Evolutionary conservation across 1,140 invertebrate species (phyloP).

Genomic region (Lepidostoma basale): DNA sequence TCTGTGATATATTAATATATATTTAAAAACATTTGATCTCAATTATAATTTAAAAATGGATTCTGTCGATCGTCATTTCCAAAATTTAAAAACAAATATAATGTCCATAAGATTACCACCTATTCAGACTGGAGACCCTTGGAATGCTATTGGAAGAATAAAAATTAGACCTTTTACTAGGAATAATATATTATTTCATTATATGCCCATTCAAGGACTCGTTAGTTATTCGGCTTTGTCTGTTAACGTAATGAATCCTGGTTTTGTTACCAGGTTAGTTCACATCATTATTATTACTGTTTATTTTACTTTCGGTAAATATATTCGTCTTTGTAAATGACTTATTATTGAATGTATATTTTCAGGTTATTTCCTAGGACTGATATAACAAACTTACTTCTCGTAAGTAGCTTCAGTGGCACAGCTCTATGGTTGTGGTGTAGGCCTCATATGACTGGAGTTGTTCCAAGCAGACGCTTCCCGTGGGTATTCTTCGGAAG

Average conservation of each 20-base stretch:
- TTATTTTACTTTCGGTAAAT: not conserved
- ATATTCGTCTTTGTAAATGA: constrained; percentile 1
- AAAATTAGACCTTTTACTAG: constrained; percentile 55
- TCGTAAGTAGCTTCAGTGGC: constrained; percentile 55
- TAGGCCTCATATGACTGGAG: constrained; percentile 58
- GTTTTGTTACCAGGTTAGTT: constrained; percentile 56
- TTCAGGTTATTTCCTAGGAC: constrained; percentile 56
- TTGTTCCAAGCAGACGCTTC: constrained; percentile 55
- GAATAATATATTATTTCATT: constrained; percentile 59
- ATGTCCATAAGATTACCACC: constrained; percentile 29
- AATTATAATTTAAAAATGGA: constrained; percentile 13
- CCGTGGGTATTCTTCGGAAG: constrained; percentile 60
- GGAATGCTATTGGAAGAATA: constrained; percentile 46
- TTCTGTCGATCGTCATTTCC: constrained; percentile 28
- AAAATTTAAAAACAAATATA: constrained; percentile 21
- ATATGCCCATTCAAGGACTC: constrained; percentile 58
- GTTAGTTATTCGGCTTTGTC: constrained; percentile 59
- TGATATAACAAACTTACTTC: constrained; percentile 58
- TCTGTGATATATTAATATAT: constrained; percentile 20
- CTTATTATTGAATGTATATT: constrained; percentile 40
- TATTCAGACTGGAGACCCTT: constrained; percentile 15
- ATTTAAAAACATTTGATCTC: constrained; percentile 11
- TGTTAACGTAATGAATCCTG: constrained; percentile 59
- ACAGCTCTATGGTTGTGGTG: constrained; percentile 59
- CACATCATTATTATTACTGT: not conserved